Conservation (phyloP, 2,797 vertebrate genomes). For the Gephyroberyx darwinii region DNA sequence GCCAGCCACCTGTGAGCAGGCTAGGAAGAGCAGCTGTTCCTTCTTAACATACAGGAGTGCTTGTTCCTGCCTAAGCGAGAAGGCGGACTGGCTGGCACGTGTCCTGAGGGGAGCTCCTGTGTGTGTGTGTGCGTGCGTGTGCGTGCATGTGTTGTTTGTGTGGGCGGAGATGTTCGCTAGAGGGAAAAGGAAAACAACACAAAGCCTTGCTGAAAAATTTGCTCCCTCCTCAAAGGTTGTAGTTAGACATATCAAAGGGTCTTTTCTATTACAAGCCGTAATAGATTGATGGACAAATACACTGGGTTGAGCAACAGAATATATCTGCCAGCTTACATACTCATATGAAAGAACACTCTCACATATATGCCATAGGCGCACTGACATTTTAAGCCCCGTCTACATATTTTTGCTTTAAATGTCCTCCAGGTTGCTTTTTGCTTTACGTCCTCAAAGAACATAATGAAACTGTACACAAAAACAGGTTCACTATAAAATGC, state of each 20-base stretch:
- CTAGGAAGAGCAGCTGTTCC: constrained; percentile 74
- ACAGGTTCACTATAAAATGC: not conserved
- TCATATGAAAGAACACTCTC: too few species aligned
- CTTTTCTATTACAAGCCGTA: constrained; percentile 26
- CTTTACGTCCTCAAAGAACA: not conserved
- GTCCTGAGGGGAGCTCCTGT: constrained; percentile 56
- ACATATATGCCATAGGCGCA: too few species aligned
- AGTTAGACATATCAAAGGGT: constrained; percentile 43
- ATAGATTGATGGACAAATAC: constrained; percentile 16
- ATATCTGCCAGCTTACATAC: not conserved
- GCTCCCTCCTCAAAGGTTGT: constrained; percentile 13
- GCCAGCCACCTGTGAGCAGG: constrained; percentile 74
- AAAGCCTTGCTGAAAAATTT: constrained; percentile 18
- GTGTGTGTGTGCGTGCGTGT: constrained; percentile 28
- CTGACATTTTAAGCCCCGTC: too few species aligned
- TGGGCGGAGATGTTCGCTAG: constrained; percentile 46
- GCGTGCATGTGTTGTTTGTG: constrained; percentile 5
- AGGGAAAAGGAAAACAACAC: constrained; percentile 30
- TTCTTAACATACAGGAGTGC: constrained; percentile 73
- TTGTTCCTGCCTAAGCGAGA: constrained; percentile 69
- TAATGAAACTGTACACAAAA: not conserved
- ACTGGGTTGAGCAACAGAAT: not conserved
- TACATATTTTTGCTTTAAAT: too few species aligned
- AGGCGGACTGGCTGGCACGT: constrained; percentile 71
- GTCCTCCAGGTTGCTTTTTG: too few species aligned